Conservation (phyloP, 2,113 vertebrate genomes). For the Galbula dea region DNA sequence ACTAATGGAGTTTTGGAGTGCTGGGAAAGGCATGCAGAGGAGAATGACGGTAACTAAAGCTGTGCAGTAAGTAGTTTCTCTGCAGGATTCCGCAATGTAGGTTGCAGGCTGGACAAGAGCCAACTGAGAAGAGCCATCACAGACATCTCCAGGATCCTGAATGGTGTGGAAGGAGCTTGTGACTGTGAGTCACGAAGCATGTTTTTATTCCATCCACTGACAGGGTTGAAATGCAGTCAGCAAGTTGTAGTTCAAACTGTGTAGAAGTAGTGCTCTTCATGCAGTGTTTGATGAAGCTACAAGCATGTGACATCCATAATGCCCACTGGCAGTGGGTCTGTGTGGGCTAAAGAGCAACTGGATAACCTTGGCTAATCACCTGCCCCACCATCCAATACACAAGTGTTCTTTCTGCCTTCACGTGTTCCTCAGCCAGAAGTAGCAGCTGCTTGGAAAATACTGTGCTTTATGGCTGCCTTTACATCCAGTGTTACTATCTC, state of each 20-base stretch:
- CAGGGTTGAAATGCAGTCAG: not conserved
- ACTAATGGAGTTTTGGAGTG: not conserved
- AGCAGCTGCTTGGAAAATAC: not conserved
- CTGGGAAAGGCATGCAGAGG: not conserved
- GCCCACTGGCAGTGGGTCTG: not conserved
- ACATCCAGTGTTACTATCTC: not conserved
- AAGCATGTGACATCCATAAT: not conserved
- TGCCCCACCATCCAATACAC: not conserved
- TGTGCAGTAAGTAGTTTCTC: not conserved
- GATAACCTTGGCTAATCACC: not conserved
- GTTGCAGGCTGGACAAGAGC: not conserved
- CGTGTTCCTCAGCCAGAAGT: not conserved
- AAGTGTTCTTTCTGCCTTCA: not conserved
- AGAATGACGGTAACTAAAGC: not conserved
- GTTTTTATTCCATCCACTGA: not conserved
- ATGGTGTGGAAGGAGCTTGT: not conserved
- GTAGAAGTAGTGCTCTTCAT: not conserved
- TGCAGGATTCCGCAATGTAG: not conserved
- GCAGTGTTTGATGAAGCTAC: too few relatives aligned
- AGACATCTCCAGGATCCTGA: not conserved
- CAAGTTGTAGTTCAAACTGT: not conserved
- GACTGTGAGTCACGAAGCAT: not conserved
- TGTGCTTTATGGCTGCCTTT: not conserved
- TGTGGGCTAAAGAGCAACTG: not conserved
- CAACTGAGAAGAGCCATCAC: not conserved